A percentile compares a stretch with the other conserved stretches of the same genome.
These are phyloP conservation scores for Agrilus cyanescens DNA, from an alignment of 2,888 invertebrate genomes.

Conservation along the genomic window DNA sequence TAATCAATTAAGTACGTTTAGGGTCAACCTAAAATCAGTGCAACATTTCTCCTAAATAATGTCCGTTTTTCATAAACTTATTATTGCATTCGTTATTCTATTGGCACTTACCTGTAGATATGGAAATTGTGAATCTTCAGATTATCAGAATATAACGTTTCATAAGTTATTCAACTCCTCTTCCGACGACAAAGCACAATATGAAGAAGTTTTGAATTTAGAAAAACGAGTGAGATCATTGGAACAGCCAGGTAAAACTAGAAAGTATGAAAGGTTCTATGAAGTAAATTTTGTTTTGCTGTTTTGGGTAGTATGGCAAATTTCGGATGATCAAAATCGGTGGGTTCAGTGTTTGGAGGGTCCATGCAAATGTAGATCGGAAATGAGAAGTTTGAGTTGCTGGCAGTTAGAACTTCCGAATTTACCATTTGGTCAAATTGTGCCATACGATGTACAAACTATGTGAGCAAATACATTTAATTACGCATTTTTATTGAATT, in stretches of 20 bases:
- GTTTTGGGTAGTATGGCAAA: slow-evolving; percentile 48
- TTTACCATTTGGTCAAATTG: slow-evolving; percentile 48
- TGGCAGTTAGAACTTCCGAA: slow-evolving; percentile 50
- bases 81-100: too few relatives aligned
- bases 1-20: not conserved
- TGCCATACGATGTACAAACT: slow-evolving; percentile 51
- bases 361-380: slow-evolving; percentile 53
- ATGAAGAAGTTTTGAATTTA: slow-evolving; percentile 39
- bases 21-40: too few relatives aligned
- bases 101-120: slow-evolving; percentile 1
- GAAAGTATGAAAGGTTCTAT: slow-evolving; percentile 1
- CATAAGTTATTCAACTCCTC: too few relatives aligned
- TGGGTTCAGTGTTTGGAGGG: slow-evolving; percentile 52
- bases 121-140: slow-evolving; percentile 13
- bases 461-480: slow-evolving; percentile 39
- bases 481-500: not conserved
- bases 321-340: slow-evolving; percentile 44
- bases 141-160: slow-evolving; percentile 18
- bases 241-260: slow-evolving; percentile 50
- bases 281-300: not conserved
- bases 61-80: too few relatives aligned
- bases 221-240: slow-evolving; percentile 54
- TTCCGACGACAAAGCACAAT: too few relatives aligned
- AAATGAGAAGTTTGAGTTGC: slow-evolving; percentile 53
- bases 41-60: too few relatives aligned